Evolutionary conservation across 2,888 invertebrate species (phyloP), one percentile per base, ranked within the genome.

Genomic region (Dryococelus australis): DNA sequence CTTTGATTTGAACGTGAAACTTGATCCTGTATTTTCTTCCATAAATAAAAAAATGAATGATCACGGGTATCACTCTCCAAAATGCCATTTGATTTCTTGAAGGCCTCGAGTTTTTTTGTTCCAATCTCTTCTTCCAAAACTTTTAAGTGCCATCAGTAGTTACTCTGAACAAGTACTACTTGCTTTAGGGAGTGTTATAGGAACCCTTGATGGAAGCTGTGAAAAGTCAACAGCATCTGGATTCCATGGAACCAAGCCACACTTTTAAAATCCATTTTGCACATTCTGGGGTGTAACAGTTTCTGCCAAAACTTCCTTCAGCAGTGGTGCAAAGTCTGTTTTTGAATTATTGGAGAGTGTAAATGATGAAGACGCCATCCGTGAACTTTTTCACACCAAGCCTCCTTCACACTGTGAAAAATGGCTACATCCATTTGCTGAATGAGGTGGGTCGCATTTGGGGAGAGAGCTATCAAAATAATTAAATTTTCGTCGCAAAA

Each of bases 361-460:
- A n/a, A n/a, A n/a, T n/a, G n/a, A 85, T 90, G 84, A 65, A 90
- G 87, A 88, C 90, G 87, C 91, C 90, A 91, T 43, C 90, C 53
- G 85, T 89, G 89, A 35, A 91, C 90, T 16, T 87, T 89, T 86
- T 90, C 90, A 87, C 89, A 91, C 91, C 91, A 92, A 86, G 87
- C 88, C 43, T 47, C 84, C 89, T 92, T 92, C 79, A 92, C 90
- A 35, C 90, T 90, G 8, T 92, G n/a, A n/a, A n/a, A n/a, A n/a
- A n/a, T n/a, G n/a, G n/a, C n/a, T n/a, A n/a, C 91, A 88, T 92
- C 92, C 87, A 92, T 89, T 9, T 92, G 92, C 88, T 92, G 92
- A 16, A 92, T 87, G 24, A 92, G 90, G 88, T 92, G 92, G 8
- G 92, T 92, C 0, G 92, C 90, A 89, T 92, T 92, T 13, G 92